A percentile compares a stretch with the other conserved stretches of the same genome.
phyloP scores from a whole-genome alignment of 2,888 invertebrate species.

The Ophion obscuratus region DNA sequence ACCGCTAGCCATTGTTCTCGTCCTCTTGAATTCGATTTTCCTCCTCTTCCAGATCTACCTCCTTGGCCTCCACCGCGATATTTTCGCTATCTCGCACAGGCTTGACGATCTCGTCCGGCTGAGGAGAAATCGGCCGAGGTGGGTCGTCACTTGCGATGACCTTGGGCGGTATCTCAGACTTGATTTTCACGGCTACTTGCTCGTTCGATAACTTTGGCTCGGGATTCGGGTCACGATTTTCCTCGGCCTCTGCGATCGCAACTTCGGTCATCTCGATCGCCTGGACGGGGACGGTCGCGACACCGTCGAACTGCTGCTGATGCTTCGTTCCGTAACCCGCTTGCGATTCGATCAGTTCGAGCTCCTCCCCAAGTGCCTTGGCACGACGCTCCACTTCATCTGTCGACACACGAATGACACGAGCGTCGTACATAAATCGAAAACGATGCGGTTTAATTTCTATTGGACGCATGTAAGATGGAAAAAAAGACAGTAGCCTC shows the following conservation, averaged over 20 bases:
- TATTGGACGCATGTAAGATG: too few species aligned
- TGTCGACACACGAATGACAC: constrained; percentile 63
- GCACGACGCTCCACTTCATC: constrained; percentile 81
- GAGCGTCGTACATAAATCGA: too few species aligned
- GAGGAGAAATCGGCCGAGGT: constrained; percentile 32
- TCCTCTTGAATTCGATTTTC: constrained; percentile 72
- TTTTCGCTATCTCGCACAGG: constrained; percentile 63
- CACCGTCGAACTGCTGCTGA: constrained; percentile 75
- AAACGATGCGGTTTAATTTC: too few species aligned
- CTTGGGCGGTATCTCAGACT: constrained; percentile 43
- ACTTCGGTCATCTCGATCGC: constrained; percentile 55
- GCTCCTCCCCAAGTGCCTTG: constrained; percentile 77
- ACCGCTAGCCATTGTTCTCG: constrained; percentile 80
- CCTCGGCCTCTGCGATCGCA: constrained; percentile 77
- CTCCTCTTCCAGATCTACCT: constrained; percentile 66
- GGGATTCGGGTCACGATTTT: constrained; percentile 82
- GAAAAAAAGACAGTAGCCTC: too few species aligned
- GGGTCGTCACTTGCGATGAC: constrained; percentile 33
- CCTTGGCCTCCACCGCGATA: constrained; percentile 68
- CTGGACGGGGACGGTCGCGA: constrained; percentile 63
- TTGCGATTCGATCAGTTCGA: constrained; percentile 80
- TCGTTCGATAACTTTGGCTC: constrained; percentile 70
- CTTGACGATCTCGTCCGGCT: constrained; percentile 37
- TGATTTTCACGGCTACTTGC: constrained; percentile 41
- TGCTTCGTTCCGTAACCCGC: constrained; percentile 77